These are phyloP conservation scores for Delia radicum DNA, from an alignment of 1,140 invertebrate genomes.

Conservation along the genomic window DNA sequence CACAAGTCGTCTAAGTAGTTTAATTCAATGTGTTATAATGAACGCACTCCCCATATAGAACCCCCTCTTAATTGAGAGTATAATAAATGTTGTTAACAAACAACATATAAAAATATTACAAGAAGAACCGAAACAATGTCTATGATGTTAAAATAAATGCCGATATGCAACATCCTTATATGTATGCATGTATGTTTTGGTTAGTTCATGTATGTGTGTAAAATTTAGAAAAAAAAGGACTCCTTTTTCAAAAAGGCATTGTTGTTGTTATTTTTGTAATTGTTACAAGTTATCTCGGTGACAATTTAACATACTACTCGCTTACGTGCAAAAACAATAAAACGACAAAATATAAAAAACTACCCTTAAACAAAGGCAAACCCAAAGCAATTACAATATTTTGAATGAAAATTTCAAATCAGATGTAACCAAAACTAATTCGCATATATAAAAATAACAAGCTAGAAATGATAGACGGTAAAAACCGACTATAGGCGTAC, in stretches of 20 bases:
- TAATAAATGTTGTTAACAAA: not conserved
- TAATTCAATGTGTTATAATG: not conserved
- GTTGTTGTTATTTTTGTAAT: not conserved
- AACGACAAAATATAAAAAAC: not conserved
- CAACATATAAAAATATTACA: not conserved
- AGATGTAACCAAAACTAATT: constrained; percentile 1
- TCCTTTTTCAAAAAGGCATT: not conserved
- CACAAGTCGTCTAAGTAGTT: too few species aligned
- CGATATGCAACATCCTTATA: not conserved
- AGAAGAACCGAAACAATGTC: not conserved
- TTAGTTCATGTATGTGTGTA: not conserved
- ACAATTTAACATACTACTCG: not conserved
- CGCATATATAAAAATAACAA: not conserved
- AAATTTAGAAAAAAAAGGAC: not conserved
- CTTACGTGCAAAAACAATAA: not conserved
- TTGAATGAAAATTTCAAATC: not conserved
- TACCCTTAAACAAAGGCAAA: not conserved
- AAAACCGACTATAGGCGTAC: not conserved
- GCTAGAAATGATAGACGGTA: not conserved
- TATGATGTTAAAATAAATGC: not conserved
- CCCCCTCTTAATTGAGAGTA: not conserved
- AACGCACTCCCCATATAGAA: not conserved
- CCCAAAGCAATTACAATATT: not conserved
- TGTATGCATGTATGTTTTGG: too few species aligned
- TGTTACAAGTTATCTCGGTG: not conserved